Evolutionary conservation across 1,140 invertebrate genomes (phyloP).

Genomic region (Drosophila guanche): DNA sequence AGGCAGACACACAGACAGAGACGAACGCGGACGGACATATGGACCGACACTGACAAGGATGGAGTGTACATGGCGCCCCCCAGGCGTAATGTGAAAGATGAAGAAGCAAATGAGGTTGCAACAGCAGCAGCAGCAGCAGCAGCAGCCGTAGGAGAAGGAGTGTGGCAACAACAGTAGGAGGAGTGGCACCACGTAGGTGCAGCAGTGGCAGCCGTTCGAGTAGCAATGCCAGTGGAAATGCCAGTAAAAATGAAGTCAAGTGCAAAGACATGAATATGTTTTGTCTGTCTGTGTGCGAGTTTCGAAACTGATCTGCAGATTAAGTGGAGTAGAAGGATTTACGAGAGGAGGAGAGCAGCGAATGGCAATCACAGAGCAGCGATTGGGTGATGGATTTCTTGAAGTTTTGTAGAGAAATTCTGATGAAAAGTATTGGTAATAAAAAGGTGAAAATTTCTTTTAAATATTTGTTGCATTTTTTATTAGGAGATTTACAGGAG

Average conservation of each 20-base stretch:
- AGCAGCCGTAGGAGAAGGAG: conserved; percentile 11
- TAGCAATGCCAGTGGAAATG: conserved; percentile 7
- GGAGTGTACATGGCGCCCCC: conserved; percentile 39
- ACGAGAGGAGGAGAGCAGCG: background rate
- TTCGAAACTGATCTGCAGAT: conserved; percentile 24
- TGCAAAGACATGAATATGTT: conserved; percentile 31
- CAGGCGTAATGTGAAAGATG: conserved; percentile 37
- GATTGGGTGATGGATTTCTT: too few relatives aligned
- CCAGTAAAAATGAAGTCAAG: conserved; percentile 39
- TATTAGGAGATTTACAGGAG: too few relatives aligned
- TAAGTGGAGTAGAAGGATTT: conserved; percentile 5
- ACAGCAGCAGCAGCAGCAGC: conserved; percentile 24
- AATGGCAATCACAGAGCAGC: too few relatives aligned
- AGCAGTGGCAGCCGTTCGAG: too few relatives aligned
- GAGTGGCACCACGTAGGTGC: too few relatives aligned
- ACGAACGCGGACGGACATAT: too few relatives aligned
- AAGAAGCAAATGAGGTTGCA: conserved; percentile 48
- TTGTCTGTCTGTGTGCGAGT: conserved; percentile 1
- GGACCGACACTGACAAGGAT: conserved; percentile 53
- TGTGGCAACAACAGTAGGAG: too few relatives aligned
- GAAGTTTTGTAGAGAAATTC: too few relatives aligned
- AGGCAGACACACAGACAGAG: too few relatives aligned
- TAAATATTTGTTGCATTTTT: too few relatives aligned
- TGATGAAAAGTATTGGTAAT: too few relatives aligned
- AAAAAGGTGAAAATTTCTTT: too few relatives aligned